Conservation (phyloP, 2,797 vertebrate species). For the Mallotus villosus region DNA sequence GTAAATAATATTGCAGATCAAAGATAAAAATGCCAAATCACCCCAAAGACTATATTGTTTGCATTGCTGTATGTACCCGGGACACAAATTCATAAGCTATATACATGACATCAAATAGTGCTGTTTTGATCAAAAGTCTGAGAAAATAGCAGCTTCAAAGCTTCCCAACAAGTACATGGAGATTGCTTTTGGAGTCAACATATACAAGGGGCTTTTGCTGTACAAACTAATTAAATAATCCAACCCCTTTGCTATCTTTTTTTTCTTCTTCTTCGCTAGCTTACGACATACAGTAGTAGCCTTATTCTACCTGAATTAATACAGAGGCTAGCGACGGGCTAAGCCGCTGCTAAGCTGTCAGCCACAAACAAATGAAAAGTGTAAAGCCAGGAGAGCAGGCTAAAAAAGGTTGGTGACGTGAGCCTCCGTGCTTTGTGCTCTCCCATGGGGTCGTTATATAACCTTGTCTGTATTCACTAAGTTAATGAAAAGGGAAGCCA, state of each 20-base stretch:
- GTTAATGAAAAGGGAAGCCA: constrained; percentile 67
- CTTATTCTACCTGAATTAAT: constrained; percentile 75
- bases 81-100: background rate
- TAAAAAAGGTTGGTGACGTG: constrained; percentile 69
- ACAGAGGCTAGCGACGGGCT: constrained; percentile 59
- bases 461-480: constrained; percentile 69
- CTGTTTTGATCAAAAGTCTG: constrained; percentile 33
- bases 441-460: constrained; percentile 72
- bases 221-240: background rate
- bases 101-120: constrained; percentile 41
- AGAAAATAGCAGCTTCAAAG: constrained; percentile 45
- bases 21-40: too few relatives aligned
- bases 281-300: constrained; percentile 29
- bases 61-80: too few relatives aligned
- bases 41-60: too few relatives aligned
- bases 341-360: constrained; percentile 72
- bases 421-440: constrained; percentile 49
- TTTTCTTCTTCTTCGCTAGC: constrained; percentile 38
- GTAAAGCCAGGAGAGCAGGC: constrained; percentile 71
- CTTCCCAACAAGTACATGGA: constrained; percentile 28
- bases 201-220: background rate
- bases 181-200: constrained; percentile 29
- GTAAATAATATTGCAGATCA: too few relatives aligned
- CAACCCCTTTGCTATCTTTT: background rate
- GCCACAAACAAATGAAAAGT: constrained; percentile 73